Conservation (phyloP, 2,888 invertebrate genomes). For the Cryptus viduatorius region DNA sequence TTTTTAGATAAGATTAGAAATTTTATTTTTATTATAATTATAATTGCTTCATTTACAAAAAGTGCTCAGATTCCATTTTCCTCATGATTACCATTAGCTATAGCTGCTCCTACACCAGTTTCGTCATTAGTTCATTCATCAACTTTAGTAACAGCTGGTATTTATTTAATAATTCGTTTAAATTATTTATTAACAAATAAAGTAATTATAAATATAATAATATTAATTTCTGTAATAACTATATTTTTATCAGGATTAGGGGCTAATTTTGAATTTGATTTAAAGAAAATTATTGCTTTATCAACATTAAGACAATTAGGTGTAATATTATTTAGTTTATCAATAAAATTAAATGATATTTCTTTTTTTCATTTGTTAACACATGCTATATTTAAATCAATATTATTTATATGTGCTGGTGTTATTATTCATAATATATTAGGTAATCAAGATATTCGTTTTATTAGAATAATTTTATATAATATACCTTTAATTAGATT, state of each 20-base stretch:
- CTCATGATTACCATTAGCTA: conserved; percentile 91
- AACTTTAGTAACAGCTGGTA: conserved; percentile 91
- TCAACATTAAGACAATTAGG: conserved; percentile 92
- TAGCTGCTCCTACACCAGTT: conserved; percentile 92
- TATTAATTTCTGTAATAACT: conserved; percentile 85
- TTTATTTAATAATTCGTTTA: conserved; percentile 91
- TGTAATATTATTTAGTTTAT: conserved; percentile 89
- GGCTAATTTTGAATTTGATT: conserved; percentile 89
- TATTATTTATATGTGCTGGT: conserved; percentile 91
- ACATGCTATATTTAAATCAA: conserved; percentile 92
- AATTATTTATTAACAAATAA: conserved; percentile 85
- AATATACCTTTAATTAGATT: conserved; percentile 86
- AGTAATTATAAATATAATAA: conserved; percentile 76
- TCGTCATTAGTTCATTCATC: conserved; percentile 93
- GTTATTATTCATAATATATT: conserved; percentile 89
- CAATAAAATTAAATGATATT: conserved; percentile 86
- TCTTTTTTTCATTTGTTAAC: conserved; percentile 91
- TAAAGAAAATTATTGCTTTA: conserved; percentile 92
- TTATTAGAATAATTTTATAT: conserved; percentile 86
- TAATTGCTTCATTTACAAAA: conserved; percentile 89
- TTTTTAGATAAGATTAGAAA: conserved; percentile 86
- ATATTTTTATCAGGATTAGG: conserved; percentile 82
- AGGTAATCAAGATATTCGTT: conserved; percentile 90
- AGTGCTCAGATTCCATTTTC: conserved; percentile 94
- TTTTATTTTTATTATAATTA: conserved; percentile 76